Conservation (phyloP, 2,113 vertebrate genomes). For the Condylura cristata region DNA sequence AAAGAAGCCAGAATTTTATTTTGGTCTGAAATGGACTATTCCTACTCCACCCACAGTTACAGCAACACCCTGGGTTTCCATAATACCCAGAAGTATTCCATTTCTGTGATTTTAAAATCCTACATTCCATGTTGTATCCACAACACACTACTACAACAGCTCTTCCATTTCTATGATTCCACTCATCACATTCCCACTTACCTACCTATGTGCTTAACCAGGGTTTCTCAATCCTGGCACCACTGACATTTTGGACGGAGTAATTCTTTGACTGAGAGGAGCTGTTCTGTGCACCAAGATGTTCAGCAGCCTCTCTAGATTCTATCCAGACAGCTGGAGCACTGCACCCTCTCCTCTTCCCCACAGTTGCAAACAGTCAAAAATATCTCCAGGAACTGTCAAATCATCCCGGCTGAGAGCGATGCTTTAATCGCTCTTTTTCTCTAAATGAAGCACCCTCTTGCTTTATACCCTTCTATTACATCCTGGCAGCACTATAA, state of each 20-base stretch:
- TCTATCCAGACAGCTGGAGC: background rate
- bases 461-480: background rate
- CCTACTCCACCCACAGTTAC: background rate
- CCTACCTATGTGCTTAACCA: background rate
- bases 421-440: background rate
- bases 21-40: background rate
- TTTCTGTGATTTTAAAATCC: background rate
- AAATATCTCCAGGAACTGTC: background rate
- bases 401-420: background rate
- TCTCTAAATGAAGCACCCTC: background rate
- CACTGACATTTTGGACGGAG: background rate
- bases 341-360: background rate
- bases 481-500: background rate
- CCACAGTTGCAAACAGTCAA: background rate
- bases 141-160: background rate
- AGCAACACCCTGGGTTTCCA: background rate
- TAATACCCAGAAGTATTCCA: background rate
- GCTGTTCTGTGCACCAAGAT: background rate
- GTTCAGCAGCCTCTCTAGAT: background rate
- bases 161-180: background rate
- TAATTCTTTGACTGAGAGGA: background rate
- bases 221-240: background rate
- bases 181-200: background rate
- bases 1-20: slow-evolving; percentile 6
- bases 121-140: background rate